These are phyloP conservation scores for Lateolabrax maculatus DNA, from an alignment of 2,797 vertebrate species.

Conservation along the genomic window DNA sequence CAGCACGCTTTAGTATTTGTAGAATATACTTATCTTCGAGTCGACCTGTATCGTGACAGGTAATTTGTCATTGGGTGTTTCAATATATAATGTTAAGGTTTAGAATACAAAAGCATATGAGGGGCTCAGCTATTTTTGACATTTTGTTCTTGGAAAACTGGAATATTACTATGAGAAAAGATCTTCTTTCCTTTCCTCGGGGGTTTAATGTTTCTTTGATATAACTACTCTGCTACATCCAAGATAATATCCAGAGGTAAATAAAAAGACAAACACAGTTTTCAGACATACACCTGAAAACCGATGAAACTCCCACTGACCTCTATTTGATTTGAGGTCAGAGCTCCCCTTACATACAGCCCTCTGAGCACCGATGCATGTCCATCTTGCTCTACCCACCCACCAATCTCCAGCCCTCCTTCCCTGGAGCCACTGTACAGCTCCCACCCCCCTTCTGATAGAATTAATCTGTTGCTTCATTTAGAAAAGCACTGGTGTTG, in stretches of 20 bases:
- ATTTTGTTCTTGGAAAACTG: background rate
- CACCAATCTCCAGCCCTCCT: background rate
- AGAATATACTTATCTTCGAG: background rate
- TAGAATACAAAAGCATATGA: conserved; percentile 5
- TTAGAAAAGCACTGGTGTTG: conserved; percentile 49
- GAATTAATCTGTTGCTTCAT: conserved; percentile 56
- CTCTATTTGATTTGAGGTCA: conserved; percentile 56
- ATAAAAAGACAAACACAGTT: background rate
- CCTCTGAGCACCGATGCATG: background rate
- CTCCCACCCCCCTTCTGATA: conserved; percentile 12
- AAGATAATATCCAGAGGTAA: background rate
- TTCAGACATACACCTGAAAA: background rate
- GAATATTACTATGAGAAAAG: background rate
- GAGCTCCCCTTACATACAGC: conserved; percentile 26
- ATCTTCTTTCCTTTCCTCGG: background rate
- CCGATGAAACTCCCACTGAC: conserved; percentile 29
- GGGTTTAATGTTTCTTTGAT: background rate
- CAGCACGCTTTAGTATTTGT: background rate
- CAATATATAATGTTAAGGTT: background rate
- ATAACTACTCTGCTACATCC: conserved; percentile 2
- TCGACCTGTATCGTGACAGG: background rate
- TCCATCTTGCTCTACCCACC: conserved; percentile 13
- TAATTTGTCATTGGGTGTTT: conserved; percentile 18
- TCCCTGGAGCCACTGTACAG: background rate
- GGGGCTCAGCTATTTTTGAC: background rate